phyloP scores from a whole-genome alignment of 2,113 vertebrate species.

The Colistium nudipinnis region DNA sequence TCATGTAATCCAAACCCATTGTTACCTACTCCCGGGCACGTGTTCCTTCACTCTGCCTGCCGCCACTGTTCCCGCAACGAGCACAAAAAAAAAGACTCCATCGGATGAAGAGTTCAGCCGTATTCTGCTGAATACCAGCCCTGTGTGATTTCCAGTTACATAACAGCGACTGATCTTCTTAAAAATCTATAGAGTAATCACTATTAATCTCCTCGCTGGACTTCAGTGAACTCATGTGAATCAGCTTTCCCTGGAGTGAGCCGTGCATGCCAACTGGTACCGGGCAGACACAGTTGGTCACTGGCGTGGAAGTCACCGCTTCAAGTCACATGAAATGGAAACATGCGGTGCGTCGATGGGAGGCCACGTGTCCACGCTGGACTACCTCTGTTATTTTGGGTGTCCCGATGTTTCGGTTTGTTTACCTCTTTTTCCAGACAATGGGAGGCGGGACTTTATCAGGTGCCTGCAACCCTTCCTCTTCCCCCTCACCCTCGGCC shows the following conservation, averaged over 20 bases:
- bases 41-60: constrained; percentile 2
- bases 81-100: neutral
- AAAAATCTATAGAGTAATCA: constrained; percentile 65
- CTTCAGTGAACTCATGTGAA: constrained; percentile 62
- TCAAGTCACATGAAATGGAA: neutral
- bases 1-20: constrained; percentile 10
- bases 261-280: constrained; percentile 40
- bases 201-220: constrained; percentile 56
- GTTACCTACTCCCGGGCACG: neutral
- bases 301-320: constrained; percentile 14
- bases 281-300: constrained; percentile 27
- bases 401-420: constrained; percentile 52
- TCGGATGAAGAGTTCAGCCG: neutral
- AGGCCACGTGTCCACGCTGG: constrained; percentile 17
- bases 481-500: constrained; percentile 33
- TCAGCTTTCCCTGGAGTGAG: constrained; percentile 60
- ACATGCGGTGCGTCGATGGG: constrained; percentile 15
- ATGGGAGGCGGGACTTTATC: constrained; percentile 62
- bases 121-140: constrained; percentile 25
- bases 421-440: constrained; percentile 57
- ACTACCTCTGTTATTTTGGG: constrained; percentile 28
- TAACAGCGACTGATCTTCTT: constrained; percentile 73
- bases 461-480: constrained; percentile 65
- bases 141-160: constrained; percentile 50
- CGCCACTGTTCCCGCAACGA: neutral